phyloP scores from a whole-genome alignment of 2,797 vertebrate species.

The Galago senegalensis region DNA sequence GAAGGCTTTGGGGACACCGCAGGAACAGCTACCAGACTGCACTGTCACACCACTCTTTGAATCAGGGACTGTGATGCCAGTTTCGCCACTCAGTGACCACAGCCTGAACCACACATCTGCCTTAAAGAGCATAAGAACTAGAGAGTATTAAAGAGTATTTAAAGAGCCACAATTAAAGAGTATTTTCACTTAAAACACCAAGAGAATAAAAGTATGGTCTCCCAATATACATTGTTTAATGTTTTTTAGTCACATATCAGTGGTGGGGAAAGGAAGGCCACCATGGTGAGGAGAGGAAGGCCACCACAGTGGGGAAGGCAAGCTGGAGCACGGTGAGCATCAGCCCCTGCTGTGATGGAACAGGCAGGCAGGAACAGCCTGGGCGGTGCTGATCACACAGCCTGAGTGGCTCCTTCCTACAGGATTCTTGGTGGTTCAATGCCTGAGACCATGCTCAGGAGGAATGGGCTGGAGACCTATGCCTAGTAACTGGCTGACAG shows the following conservation, averaged over 20 bases:
- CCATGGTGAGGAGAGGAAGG: too few relatives aligned
- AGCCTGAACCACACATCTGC: not conserved
- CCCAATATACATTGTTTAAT: not conserved
- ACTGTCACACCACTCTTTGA: not conserved
- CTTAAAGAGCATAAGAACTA: conserved; percentile 42
- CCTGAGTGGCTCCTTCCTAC: conserved; percentile 12
- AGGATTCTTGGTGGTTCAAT: conserved; percentile 42
- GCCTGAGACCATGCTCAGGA: conserved; percentile 51
- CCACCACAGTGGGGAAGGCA: too few relatives aligned
- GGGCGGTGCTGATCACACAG: not conserved
- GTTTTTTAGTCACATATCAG: not conserved
- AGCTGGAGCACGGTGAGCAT: too few relatives aligned
- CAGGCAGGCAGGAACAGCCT: not conserved
- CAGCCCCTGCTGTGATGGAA: too few relatives aligned
- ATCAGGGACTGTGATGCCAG: not conserved
- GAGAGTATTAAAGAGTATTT: not conserved
- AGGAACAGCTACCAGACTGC: not conserved
- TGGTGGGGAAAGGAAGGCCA: not conserved
- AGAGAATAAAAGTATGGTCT: not conserved
- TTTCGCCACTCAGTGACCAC: not conserved
- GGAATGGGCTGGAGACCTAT: conserved; percentile 52
- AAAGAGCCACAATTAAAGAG: not conserved
- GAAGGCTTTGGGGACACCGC: not conserved
- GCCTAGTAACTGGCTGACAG: conserved; percentile 72
- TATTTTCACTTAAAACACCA: not conserved